Evolutionary conservation across 1,140 invertebrate genomes (phyloP).

Genomic region (Drosophila lini): DNA sequence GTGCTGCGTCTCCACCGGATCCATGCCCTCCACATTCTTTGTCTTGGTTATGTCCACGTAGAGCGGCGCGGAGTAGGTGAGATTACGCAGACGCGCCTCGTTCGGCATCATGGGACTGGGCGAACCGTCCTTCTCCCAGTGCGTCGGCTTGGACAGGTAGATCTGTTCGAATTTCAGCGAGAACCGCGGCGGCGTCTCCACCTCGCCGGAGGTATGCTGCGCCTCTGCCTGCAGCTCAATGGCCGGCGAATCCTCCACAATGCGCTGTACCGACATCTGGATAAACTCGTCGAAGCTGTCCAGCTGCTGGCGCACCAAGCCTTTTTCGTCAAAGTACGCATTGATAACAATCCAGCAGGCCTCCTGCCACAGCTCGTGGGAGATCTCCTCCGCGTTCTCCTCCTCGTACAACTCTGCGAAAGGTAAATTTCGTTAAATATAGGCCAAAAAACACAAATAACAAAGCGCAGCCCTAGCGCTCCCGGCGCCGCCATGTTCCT

Average conservation of each 20-base stretch:
- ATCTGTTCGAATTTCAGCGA: slow-evolving; percentile 99
- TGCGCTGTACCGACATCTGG: slow-evolving; percentile 99
- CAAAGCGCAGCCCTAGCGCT: slow-evolving; percentile 45
- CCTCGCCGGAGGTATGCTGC: slow-evolving; percentile 96
- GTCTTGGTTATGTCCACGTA: slow-evolving; percentile 99
- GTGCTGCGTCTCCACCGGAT: slow-evolving; percentile 96
- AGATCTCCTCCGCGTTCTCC: slow-evolving; percentile 91
- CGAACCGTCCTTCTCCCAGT: slow-evolving; percentile 99
- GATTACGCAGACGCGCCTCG: slow-evolving; percentile 94
- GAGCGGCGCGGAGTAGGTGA: slow-evolving; percentile 98
- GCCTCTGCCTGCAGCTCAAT: slow-evolving; percentile 99
- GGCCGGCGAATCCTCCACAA: slow-evolving; percentile 98
- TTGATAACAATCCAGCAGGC: slow-evolving; percentile 99
- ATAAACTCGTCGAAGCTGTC: slow-evolving; percentile 99
- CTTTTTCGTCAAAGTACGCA: slow-evolving; percentile 99
- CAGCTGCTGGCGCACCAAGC: slow-evolving; percentile 98
- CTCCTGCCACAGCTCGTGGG: slow-evolving; percentile 98
- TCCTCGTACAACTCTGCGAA: slow-evolving; percentile 74
- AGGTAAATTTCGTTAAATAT: neutral
- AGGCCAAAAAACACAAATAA: neutral
- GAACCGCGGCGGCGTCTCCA: slow-evolving; percentile 96
- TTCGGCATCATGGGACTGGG: slow-evolving; percentile 99
- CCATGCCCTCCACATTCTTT: slow-evolving; percentile 94
- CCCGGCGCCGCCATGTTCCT: slow-evolving; percentile 72
- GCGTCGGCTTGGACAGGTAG: slow-evolving; percentile 99